Evolutionary conservation across 2,797 vertebrate genomes (phyloP), one percentile per base, ranked within the genome.

Genomic region (Selene dorsalis): DNA sequence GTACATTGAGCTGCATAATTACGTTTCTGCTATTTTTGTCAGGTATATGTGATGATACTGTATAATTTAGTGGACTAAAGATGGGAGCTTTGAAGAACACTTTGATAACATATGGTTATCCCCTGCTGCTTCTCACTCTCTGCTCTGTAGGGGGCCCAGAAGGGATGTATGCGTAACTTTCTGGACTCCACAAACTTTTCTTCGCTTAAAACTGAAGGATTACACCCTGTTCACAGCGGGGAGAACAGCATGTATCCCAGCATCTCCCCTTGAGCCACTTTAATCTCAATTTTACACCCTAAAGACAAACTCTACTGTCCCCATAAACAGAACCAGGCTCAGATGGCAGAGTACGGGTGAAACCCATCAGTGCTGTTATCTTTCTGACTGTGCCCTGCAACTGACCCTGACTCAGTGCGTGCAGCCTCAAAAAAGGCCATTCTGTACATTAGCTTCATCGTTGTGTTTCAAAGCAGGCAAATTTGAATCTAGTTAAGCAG

Each of bases 81-180:
- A 88, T 47, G 26, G 60, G 67, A 47, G 87, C 90, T 91, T 92
- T 91, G 85, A 91, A 90, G 84, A 90, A 85, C 66, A 75, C 87
- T 92, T 93, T 92, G 92, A 93, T 92, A 87, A 84, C 92, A 93
- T 93, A 92, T 90, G 90, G 87, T 83, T 90, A 75, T 79, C 82
- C 85, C 91, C 88, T 84, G 88, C 89, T 91, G 91, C 81, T 86
- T 87, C 84, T 82, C 85, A 88, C 90, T 91, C 88, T 86, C 87
- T 90, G 85, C 91, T 92, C 91, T 62, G 79, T 83, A 59, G 93
- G 91, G 86, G 83, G 89, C 63, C 86, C 90, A 92, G 87, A 92
- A 91, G 88, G 88, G 86, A 89, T 73, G 75, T 70, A 80, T 86
- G 87, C 22, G 72, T 79, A 93, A 92, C 91, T 93, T 94, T 93